Evolutionary conservation across 2,888 invertebrate species (phyloP), one percentile per base, ranked within the genome.

Genomic region (Drymonia ruficornis): DNA sequence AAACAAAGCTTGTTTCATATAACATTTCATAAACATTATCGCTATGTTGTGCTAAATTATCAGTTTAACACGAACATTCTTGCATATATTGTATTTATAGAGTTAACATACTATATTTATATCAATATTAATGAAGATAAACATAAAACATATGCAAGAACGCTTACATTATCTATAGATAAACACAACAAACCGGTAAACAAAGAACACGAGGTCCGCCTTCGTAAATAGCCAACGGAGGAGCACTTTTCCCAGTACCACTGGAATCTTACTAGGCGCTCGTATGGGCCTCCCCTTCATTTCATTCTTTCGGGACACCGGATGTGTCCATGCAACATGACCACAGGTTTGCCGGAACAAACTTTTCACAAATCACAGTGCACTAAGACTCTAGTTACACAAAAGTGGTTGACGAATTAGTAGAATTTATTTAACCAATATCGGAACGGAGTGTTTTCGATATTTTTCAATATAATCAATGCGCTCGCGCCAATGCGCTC

Each of bases 221-320:
- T 94, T 94, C 55, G 94, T 93, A 70, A 94, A 91, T 55, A 95
- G 91, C 95, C 95, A 95, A 65, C 94, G 94, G 50, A 94, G 84
- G 46, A 94, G 81, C 69, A 94, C 86, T 74, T 93, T 93, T 66
- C 94, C 94, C 65, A 94, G 80, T 61, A 93, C 84, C 79, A 87
- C 80, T 54, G 90, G 86, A 72, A 89, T 71, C 66, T 84, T 83
- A 59, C 66, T 83, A 28, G 85, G 84, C 61, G 73, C 70, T 63
- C 72, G 67, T n/a, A 59, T 64, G 56, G 72, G 70, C 73, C 80
- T 80, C 34, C 78, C 86, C 87, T 86, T 91, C 91, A 91, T 91
- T 83, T 89, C 91, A 91, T 72, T 72, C 74, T 69, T 62, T 66
- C 66, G 48, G 61, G 57, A 69, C 55, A 53, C 60, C 52, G 52